These are phyloP conservation scores for Ailuropoda melanoleuca DNA, from an alignment of 2,113 vertebrate genomes.

Conservation along the genomic window DNA sequence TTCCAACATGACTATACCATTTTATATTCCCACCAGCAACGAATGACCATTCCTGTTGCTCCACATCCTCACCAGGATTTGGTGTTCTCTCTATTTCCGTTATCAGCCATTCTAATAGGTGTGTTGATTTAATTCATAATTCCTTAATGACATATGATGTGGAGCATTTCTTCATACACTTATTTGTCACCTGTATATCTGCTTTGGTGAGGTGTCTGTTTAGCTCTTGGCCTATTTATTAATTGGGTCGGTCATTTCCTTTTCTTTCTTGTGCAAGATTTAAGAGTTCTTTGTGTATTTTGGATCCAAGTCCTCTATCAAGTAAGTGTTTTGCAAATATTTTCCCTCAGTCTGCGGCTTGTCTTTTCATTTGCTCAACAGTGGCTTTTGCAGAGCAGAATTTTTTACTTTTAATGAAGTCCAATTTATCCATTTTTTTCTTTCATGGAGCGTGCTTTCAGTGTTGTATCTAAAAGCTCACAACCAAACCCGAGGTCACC, in stretches of 20 bases:
- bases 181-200: neutral
- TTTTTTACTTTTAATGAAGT: conserved; percentile 5
- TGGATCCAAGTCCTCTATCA: neutral
- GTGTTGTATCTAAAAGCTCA: neutral
- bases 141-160: neutral
- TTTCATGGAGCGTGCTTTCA: neutral
- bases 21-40: neutral
- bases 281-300: neutral
- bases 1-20: neutral
- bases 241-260: neutral
- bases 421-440: neutral
- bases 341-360: neutral
- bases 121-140: neutral
- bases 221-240: neutral
- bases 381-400: neutral
- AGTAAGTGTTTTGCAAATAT: neutral
- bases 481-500: neutral
- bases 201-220: neutral
- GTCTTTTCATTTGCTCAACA: neutral
- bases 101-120: neutral
- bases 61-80: neutral
- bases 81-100: neutral
- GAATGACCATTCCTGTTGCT: neutral
- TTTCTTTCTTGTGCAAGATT: neutral
- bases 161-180: neutral